Evolutionary conservation across 2,113 vertebrate genomes (phyloP), one percentile per base, ranked within the genome.

Genomic region (Atlantisia rogersi): DNA sequence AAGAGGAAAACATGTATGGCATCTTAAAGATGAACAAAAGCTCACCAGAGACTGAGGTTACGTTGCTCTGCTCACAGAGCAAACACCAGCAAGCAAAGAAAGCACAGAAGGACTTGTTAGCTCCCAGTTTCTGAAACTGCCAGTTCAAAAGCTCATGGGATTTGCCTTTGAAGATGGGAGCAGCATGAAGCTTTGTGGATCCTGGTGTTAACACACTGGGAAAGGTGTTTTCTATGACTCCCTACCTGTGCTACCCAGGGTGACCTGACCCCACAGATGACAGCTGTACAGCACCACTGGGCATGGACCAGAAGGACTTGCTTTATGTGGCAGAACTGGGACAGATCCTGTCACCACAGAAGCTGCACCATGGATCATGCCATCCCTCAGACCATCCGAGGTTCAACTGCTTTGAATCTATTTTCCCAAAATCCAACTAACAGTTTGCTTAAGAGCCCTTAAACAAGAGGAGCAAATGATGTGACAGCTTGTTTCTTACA

Each of bases 171-270:
- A 69, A 79, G 69, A 89, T 0, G 0, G 70, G 16, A 77, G 50
- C 44, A 82, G 81, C 48, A 86, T 88, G 55, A 91, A 92, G 90
- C 59, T 46, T 32, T 94, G 88, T 25, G 86, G 84, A 75, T 94
- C 44, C 55, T 46, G 44, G 44, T 46, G 44, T 17, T 46, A 46
- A 46, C 44, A 18, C 44, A 18, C 17, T 46, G 44, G 18, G 44
- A 19, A 52, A 52, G 22, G 50, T 52, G 25, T 53, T 53, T 53
- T 15, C 52, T 53, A 15, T 53, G 52, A 53, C 26, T 26, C 58
- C 60, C 37, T 44, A 11, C 11, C 26, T 13, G 28, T 42, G 29
- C 29, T 28, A 10, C 4, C 28, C 42, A 46, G 42, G 48, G 29
- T 29, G 11, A 15, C 48, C 68, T 32, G 37, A 29, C 13, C 32